Base-by-base conservation (phyloP, 2,113 vertebrate genomes). In the Colinus virginianus region DNA sequence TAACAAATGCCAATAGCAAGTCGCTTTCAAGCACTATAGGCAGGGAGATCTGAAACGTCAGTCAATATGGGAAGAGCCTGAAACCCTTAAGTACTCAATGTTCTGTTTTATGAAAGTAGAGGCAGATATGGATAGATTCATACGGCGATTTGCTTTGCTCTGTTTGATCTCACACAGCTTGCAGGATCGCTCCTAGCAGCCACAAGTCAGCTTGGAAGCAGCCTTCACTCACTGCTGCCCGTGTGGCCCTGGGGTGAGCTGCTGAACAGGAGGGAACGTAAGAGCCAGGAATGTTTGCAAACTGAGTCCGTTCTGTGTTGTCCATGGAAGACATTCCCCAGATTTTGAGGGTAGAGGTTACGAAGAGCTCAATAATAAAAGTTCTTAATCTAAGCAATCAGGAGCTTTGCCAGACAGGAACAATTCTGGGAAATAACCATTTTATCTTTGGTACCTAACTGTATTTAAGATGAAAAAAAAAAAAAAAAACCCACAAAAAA, bases 371-470 rank as follows among this genome's bases (percentile, higher is more conserved):
- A 87, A 78, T 93, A 91, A 90, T 91, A 93, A 82, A 91, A 88
- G 55, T 81, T 84, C 49, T 87, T 77, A 83, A 74, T 90, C 78
- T 82, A 88, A 94, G 88, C 75, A 87, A 82, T 89, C 85, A 94
- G 82, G 86, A 95, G 42, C 40, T 0, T 0, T 88, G 90, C 94
- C 94, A 96, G 95, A 96, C 86, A 95, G 80, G 89, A 96, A 96
- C 6, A 80, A 93, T 96, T 95, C 90, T 94, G 94, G 91, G 94
- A 96, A 96, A 96, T 61, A 96, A 85, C 51, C 11, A 14, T 90
- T 96, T 96, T 96, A 94, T 92, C 90, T 96, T 84, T 84, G 77
- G 53, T 96, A 96, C 84, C 96, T 96, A 95, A 93, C 71, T 67
- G 51, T 82, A 88, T 83, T 88, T 19, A 32, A 40, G 26, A 28